These are phyloP conservation scores for Mycteria americana DNA, from an alignment of 2,797 vertebrate species.

Conservation along the genomic window DNA sequence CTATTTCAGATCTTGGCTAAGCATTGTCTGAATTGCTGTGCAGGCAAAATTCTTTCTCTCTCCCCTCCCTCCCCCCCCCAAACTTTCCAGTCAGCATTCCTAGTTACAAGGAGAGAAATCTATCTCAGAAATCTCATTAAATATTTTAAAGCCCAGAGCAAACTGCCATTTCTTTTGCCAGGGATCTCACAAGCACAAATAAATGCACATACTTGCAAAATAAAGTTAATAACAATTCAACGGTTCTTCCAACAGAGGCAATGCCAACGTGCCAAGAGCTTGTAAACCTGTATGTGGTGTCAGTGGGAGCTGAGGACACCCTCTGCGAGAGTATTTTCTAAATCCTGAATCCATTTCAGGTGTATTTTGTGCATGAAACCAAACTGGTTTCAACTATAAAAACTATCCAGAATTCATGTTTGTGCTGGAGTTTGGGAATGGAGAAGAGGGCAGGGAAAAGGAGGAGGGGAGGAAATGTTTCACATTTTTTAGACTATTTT, in stretches of 20 bases:
- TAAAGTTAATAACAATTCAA: neutral
- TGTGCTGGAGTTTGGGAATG: neutral
- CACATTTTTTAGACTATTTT: slow-evolving; percentile 47
- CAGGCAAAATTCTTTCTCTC: neutral
- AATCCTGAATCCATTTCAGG: neutral
- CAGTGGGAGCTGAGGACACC: neutral
- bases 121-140: neutral
- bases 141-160: neutral
- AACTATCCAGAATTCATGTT: neutral
- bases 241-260: neutral
- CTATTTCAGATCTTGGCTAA: neutral
- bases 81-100: neutral
- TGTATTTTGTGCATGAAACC: neutral
- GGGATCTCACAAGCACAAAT: neutral
- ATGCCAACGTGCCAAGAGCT: neutral
- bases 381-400: neutral
- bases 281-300: neutral
- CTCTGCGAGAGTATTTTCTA: neutral
- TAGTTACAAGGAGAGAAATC: neutral
- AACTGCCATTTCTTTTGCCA: neutral
- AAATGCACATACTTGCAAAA: neutral
- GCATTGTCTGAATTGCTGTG: neutral
- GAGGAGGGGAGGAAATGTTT: slow-evolving; percentile 48
- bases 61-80: neutral
- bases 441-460: neutral